These are phyloP conservation scores for Ispidina lecontei DNA, from an alignment of 2,797 vertebrate genomes.

Conservation along the genomic window DNA sequence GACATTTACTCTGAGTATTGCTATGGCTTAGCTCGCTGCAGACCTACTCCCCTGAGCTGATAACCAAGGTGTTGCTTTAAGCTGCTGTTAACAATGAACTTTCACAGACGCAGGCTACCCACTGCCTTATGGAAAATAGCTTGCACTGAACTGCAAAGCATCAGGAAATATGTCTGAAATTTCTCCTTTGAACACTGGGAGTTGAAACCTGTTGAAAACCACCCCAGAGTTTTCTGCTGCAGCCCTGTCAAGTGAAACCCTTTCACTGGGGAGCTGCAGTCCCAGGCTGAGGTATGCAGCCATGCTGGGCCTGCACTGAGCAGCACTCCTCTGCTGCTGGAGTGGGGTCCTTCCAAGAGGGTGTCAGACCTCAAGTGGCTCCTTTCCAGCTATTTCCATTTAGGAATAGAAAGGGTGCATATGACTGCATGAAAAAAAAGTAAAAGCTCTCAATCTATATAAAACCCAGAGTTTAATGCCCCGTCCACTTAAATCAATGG, in stretches of 20 bases:
- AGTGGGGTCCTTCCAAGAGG: not conserved
- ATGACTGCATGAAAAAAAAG: not conserved
- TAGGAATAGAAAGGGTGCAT: not conserved
- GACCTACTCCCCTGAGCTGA: not conserved
- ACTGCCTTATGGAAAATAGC: accelerated
- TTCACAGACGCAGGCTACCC: not conserved
- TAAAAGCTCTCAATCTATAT: not conserved
- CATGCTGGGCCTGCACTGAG: not conserved
- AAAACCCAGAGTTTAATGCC: not conserved
- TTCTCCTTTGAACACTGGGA: not conserved
- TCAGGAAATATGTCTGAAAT: not conserved
- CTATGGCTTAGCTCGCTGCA: not conserved
- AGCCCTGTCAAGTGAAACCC: not conserved
- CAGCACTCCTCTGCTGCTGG: not conserved
- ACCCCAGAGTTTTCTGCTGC: not conserved
- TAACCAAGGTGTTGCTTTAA: not conserved
- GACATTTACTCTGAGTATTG: not conserved
- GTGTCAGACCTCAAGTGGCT: not conserved
- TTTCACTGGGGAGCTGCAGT: not conserved
- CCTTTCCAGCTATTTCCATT: not conserved
- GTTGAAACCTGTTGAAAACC: not conserved
- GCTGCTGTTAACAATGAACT: not conserved
- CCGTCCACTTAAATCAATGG: not conserved
- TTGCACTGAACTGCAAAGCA: not conserved
- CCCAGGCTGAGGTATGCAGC: accelerated